phyloP scores from a whole-genome alignment of 2,888 invertebrate genomes.

The Psylliodes chrysocephalus region DNA sequence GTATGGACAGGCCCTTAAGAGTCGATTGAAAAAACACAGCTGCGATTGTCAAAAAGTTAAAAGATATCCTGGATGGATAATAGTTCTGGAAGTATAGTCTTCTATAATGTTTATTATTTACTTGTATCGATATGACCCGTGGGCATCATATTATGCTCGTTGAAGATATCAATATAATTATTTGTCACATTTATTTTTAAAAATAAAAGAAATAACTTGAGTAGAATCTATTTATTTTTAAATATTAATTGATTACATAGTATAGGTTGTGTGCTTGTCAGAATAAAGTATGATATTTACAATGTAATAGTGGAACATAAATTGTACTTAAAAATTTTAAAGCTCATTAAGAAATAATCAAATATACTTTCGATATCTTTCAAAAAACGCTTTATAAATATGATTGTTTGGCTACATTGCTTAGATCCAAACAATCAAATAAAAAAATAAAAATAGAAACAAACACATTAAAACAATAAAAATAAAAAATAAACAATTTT shows the following conservation, averaged over 20 bases:
- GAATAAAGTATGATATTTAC: constrained; percentile 66
- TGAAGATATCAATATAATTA: no score
- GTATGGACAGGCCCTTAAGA: no score
- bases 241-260: constrained; percentile 67
- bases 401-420: constrained; percentile 44
- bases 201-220: no score
- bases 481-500: constrained; percentile 47
- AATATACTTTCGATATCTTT: constrained; percentile 47
- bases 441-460: constrained; percentile 39
- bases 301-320: constrained; percentile 64
- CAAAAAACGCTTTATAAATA: constrained; percentile 39
- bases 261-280: constrained; percentile 65
- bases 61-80: no score
- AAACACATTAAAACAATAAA: constrained; percentile 44
- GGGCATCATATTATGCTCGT: no score
- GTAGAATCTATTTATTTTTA: constrained; percentile 66
- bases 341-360: constrained; percentile 58
- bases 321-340: constrained; percentile 63
- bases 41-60: no score
- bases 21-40: no score
- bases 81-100: no score
- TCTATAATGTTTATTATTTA: no score
- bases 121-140: no score
- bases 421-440: constrained; percentile 41
- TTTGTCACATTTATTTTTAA: no score